Conservation (phyloP, 2,888 invertebrate genomes). For the Caenorhabditis auriculariae region DNA sequence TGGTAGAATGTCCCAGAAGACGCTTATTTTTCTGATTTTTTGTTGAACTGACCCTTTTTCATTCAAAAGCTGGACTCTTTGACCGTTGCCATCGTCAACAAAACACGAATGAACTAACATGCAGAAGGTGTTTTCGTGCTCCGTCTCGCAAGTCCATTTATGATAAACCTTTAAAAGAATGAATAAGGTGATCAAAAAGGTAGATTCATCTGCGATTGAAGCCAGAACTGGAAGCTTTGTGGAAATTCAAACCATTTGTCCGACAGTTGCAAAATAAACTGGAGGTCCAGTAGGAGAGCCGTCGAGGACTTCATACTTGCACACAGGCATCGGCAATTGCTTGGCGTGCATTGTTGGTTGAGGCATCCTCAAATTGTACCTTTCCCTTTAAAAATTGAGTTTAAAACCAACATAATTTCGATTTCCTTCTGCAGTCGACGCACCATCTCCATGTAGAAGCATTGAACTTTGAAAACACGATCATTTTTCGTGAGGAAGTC, state of each 20-base stretch:
- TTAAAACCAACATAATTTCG: conserved; percentile 47
- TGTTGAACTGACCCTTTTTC: conserved; percentile 46
- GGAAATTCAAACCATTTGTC: conserved; percentile 50
- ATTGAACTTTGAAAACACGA: conserved; percentile 56
- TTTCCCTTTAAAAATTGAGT: too few relatives aligned
- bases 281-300: conserved; percentile 58
- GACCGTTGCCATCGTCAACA: conserved; percentile 61
- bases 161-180: conserved; percentile 50
- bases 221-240: too few relatives aligned
- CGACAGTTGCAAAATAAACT: conserved; percentile 59
- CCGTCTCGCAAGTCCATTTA: conserved; percentile 62
- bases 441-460: conserved; percentile 63
- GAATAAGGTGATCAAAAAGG: neutral
- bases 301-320: conserved; percentile 60
- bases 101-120: conserved; percentile 61
- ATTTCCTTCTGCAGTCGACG: conserved; percentile 52
- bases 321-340: conserved; percentile 60
- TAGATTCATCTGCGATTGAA: neutral
- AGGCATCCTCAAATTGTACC: conserved; percentile 59
- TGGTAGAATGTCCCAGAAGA: neutral
- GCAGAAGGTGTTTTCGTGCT: conserved; percentile 57
- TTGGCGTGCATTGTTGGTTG: conserved; percentile 58
- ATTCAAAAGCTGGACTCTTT: conserved; percentile 56
- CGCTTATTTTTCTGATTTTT: neutral
- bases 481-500: conserved; percentile 59